Evolutionary conservation across 2,113 vertebrate genomes (phyloP).

Genomic region (Labeo rohita): DNA sequence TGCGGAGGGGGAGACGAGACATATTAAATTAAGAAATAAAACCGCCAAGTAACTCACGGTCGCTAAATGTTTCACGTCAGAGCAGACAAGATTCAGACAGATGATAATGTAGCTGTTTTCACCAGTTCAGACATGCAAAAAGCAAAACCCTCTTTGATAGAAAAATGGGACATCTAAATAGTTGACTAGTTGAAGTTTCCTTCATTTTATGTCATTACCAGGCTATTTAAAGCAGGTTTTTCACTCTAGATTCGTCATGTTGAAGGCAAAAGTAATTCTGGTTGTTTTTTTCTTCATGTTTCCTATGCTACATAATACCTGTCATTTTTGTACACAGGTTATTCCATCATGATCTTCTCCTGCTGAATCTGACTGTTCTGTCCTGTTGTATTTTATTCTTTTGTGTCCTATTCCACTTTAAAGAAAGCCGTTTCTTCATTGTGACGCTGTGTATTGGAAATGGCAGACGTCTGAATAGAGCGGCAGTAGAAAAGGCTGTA

Average conservation of each 20-base stretch:
- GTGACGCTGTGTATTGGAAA: neutral
- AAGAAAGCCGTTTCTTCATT: neutral
- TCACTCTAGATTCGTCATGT: neutral
- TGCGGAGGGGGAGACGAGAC: conserved; percentile 3
- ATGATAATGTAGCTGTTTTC: neutral
- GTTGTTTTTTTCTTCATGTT: neutral
- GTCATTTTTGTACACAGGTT: neutral
- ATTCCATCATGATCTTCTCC: neutral
- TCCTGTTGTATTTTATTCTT: conserved; percentile 14
- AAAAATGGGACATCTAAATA: neutral
- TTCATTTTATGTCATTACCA: neutral
- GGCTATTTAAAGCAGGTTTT: conserved; percentile 4
- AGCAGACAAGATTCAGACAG: conserved; percentile 11
- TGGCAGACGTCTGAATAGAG: conserved; percentile 32
- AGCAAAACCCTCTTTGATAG: neutral
- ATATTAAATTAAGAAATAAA: neutral
- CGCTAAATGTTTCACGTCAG: conserved; percentile 17
- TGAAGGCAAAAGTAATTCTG: neutral
- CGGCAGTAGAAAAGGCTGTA: conserved; percentile 24
- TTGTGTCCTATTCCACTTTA: neutral
- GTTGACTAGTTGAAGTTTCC: neutral
- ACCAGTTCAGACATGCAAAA: conserved; percentile 10
- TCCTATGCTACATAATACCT: neutral
- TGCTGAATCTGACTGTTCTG: neutral
- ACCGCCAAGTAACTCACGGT: neutral